These are phyloP conservation scores for Agapornis canus DNA, from an alignment of 2,797 vertebrate genomes.

Conservation along the genomic window DNA sequence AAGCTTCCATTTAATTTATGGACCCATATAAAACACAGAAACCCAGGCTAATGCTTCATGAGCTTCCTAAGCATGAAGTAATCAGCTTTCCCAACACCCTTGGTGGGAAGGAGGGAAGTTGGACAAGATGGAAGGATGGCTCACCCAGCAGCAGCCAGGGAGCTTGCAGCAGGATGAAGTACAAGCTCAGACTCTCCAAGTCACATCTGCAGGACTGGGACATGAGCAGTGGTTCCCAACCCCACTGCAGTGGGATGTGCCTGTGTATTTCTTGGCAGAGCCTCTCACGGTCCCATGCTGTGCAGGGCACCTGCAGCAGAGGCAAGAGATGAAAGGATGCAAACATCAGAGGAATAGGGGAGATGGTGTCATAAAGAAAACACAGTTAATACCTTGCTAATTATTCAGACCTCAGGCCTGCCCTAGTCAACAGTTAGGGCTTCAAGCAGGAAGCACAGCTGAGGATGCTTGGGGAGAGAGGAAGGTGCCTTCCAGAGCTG, in stretches of 20 bases:
- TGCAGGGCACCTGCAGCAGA: not conserved
- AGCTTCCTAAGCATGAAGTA: not conserved
- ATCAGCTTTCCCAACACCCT: not conserved
- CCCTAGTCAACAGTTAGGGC: not conserved
- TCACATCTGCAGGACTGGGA: not conserved
- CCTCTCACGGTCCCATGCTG: not conserved
- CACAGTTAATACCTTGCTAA: conserved; percentile 18
- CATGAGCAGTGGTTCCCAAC: fast-evolving
- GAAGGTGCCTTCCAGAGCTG: not conserved
- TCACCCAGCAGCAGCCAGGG: not conserved
- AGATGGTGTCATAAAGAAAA: not conserved
- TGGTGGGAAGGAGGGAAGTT: not conserved
- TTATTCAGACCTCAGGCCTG: conserved; percentile 51
- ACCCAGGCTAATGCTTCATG: not conserved
- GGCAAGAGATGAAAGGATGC: not conserved
- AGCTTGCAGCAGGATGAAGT: not conserved
- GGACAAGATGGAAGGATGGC: not conserved
- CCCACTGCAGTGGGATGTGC: fast-evolving
- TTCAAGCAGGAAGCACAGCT: not conserved
- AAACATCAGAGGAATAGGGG: not conserved
- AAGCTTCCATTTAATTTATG: conserved; percentile 12
- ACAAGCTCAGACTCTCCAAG: fast-evolving
- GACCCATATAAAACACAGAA: not conserved
- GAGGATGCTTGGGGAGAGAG: not conserved
- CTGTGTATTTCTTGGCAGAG: not conserved